phyloP scores from a whole-genome alignment of 37 sponge, comb jelly and placozoan genomes.

The Theonella swinhoei region DNA sequence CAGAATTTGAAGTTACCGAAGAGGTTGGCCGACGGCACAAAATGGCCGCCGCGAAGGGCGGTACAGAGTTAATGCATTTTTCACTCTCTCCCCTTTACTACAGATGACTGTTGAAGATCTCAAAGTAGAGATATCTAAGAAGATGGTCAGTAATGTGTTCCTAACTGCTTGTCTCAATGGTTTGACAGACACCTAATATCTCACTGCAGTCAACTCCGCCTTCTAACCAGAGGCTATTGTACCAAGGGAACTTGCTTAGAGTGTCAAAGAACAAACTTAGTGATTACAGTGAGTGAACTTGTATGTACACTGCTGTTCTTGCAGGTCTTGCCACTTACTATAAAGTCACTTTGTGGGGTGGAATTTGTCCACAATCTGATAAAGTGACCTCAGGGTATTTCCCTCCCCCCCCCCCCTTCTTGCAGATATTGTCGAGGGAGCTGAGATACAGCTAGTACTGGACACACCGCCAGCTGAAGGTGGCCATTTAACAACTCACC shows the following conservation, averaged over 20 bases:
- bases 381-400: too few species aligned
- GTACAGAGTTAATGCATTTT: background rate
- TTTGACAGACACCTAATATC: too few species aligned
- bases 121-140: conserved; percentile 31
- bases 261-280: background rate
- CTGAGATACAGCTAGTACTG: background rate
- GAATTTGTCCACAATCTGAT: too few species aligned
- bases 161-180: background rate
- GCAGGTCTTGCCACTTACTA: background rate
- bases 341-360: background rate
- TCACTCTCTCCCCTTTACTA: background rate
- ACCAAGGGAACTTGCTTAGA: conserved; percentile 37
- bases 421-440: background rate
- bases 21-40: conserved; percentile 8
- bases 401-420: too few species aligned
- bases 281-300: background rate
- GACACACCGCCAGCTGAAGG: background rate
- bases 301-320: background rate
- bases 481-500: too few species aligned
- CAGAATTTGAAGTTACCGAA: conserved; percentile 36
- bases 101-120: conserved; percentile 46
- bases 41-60: background rate
- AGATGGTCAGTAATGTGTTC: conserved; percentile 35
- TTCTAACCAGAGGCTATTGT: conserved; percentile 44
- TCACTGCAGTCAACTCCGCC: conserved; percentile 32